Evolutionary conservation across 1,140 invertebrate species (phyloP).

Genomic region (Aricia agestis): DNA sequence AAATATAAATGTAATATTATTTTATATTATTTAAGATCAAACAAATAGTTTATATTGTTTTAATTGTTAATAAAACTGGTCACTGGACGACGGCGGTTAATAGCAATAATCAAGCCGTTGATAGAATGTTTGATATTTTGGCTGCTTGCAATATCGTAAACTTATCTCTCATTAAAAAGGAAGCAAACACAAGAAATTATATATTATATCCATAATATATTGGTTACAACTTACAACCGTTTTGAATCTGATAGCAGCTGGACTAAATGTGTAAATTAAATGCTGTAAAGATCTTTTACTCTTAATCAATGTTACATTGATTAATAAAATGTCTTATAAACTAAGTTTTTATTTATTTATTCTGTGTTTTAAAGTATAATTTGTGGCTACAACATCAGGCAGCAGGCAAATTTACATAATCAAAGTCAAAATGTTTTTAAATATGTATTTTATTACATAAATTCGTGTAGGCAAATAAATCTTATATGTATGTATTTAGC

Average conservation of each 20-base stretch:
- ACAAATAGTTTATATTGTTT: background rate
- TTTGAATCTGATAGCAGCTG: too few relatives aligned
- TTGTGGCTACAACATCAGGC: background rate
- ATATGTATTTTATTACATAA: conserved; percentile 11
- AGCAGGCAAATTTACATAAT: background rate
- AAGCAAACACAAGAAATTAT: background rate
- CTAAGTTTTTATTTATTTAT: background rate
- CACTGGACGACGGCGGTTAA: background rate
- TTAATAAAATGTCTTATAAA: background rate
- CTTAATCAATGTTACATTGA: background rate
- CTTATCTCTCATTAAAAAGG: too few relatives aligned
- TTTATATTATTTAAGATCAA: conserved; percentile 7
- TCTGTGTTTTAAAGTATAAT: background rate
- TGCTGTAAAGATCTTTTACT: background rate
- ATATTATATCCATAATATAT: too few relatives aligned
- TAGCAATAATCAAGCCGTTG: background rate
- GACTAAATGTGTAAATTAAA: background rate
- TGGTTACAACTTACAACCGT: too few relatives aligned
- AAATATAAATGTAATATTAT: conserved; percentile 4
- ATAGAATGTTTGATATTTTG: background rate
- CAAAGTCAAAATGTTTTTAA: background rate
- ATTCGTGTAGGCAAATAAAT: conserved; percentile 5
- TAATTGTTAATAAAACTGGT: background rate
- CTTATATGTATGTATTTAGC: background rate
- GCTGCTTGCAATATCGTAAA: too few relatives aligned